Evolutionary conservation across 2,888 invertebrate genomes (phyloP), one percentile per base, ranked within the genome.

Genomic region (Amphipyra tragopoginis): DNA sequence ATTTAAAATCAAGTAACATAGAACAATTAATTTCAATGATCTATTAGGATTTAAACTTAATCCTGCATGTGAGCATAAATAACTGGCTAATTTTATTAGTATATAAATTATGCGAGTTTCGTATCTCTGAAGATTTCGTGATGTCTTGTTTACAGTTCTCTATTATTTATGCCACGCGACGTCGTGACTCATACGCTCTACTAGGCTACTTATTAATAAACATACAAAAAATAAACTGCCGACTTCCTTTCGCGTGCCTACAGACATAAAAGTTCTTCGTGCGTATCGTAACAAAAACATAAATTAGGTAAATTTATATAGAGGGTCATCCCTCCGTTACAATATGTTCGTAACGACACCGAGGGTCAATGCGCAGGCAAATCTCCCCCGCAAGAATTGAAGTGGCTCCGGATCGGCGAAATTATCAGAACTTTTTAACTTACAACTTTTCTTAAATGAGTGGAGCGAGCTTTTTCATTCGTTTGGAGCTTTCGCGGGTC

Each of bases 391-490:
- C 86, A 86, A 85, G 82, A 87, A 85, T 86, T 84, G 84, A 83
- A 89, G 85, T 86, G 85, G 86, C 85, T 86, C 75, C 82, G 84
- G 84, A 87, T 90, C 90, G 89, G 85, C 89, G 79, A 89, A 93
- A 94, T 94, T 92, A 93, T 93, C 90, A 89, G 93, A 94, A 94
- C 86, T 94, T 94, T 93, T 92, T 89, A 93, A 94, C 90, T 93
- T 91, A 88, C 86, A 93, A 93, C 91, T 93, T 93, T 92, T 90
- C 87, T 86, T 85, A 86, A 90, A 87, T 86, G 90, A 87, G 85
- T 85, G 82, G 82, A 85, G 86, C 84, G 83, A 85, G 87, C 82
- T 86, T 89, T 89, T 90, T 89, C 85, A 86, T 89, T 86, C 86
- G 87, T 82, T 85, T 83, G 85, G 77, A 84, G 88, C 83, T 88